Conservation (phyloP, 2,797 vertebrate genomes). For the Clarias pachynema region DNA sequence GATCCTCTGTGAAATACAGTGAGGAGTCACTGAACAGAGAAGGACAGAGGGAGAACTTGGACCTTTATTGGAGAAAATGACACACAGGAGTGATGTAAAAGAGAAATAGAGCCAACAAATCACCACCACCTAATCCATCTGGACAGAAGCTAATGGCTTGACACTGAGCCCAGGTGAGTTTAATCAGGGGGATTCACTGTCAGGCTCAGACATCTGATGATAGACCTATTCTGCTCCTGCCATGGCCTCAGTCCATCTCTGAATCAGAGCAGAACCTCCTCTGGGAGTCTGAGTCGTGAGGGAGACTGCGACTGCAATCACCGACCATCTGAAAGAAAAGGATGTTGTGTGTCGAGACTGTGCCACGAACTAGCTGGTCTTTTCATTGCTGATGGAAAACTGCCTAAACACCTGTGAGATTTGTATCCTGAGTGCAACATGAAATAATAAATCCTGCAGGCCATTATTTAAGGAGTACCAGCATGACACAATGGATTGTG, state of each 20-base stretch:
- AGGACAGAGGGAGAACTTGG: conserved; percentile 34
- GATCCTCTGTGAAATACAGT: conserved; percentile 34
- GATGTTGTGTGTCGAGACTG: conserved; percentile 12
- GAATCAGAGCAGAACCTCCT: conserved; percentile 40
- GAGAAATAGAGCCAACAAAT: conserved; percentile 46
- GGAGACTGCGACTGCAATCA: conserved; percentile 21
- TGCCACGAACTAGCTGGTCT: conserved; percentile 14
- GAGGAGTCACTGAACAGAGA: conserved; percentile 27
- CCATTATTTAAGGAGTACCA: neutral
- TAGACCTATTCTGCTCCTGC: conserved; percentile 37
- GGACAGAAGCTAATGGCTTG: conserved; percentile 45
- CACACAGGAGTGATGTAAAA: conserved; percentile 47
- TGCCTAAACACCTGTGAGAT: neutral
- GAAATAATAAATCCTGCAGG: neutral
- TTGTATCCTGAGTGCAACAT: neutral
- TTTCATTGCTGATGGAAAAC: neutral
- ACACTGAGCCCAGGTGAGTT: conserved; percentile 47
- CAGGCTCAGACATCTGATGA: conserved; percentile 33
- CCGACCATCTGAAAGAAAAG: conserved; percentile 39
- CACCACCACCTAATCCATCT: conserved; percentile 44
- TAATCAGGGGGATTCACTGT: conserved; percentile 52
- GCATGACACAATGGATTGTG: neutral
- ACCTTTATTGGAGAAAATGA: conserved; percentile 33
- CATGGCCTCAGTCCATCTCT: conserved; percentile 38
- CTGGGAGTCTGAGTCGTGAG: conserved; percentile 30